Evolutionary conservation across 1,140 invertebrate genomes (phyloP).

Genomic region (Rhagoletis pomonella): DNA sequence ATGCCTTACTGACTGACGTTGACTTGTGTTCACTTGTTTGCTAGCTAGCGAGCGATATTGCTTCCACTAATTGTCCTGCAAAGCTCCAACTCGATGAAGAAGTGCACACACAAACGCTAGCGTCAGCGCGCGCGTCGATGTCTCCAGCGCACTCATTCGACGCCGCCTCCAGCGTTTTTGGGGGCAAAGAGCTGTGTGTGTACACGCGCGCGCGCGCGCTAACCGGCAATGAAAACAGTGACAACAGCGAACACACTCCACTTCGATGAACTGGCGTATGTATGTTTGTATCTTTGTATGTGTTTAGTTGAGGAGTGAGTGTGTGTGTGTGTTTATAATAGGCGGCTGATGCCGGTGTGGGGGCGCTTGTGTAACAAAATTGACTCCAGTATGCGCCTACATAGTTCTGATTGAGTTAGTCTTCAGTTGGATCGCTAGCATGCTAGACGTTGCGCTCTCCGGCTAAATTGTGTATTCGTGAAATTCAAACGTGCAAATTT

Average conservation of each 20-base stretch:
- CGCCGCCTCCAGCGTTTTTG: conserved; percentile 1
- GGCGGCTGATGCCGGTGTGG: not conserved
- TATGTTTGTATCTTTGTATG: no score
- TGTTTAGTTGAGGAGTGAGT: no score
- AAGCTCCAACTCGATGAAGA: not conserved
- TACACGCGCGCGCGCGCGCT: not conserved
- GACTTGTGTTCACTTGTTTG: conserved; percentile 37
- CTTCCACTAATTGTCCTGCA: conserved; percentile 23
- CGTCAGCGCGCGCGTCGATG: not conserved
- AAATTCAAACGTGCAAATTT: not conserved
- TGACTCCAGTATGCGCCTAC: conserved; percentile 38
- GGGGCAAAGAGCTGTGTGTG: not conserved
- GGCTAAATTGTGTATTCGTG: not conserved
- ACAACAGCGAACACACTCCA: not conserved
- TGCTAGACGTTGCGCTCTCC: conserved; percentile 25
- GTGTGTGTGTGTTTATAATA: not conserved
- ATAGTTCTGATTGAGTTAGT: conserved; percentile 2
- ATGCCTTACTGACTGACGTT: not conserved
- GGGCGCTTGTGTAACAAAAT: conserved; percentile 35
- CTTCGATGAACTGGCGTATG: not conserved
- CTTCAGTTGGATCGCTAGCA: conserved; percentile 36
- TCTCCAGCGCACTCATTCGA: not conserved
- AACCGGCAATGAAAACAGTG: conserved; percentile 32
- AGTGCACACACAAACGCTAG: not conserved
- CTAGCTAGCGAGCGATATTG: conserved; percentile 11